A percentile compares a stretch with the other conserved stretches of the same genome.
These are phyloP conservation scores for Chaetodon trifasciatus DNA, from an alignment of 2,797 vertebrate genomes.

Conservation along the genomic window DNA sequence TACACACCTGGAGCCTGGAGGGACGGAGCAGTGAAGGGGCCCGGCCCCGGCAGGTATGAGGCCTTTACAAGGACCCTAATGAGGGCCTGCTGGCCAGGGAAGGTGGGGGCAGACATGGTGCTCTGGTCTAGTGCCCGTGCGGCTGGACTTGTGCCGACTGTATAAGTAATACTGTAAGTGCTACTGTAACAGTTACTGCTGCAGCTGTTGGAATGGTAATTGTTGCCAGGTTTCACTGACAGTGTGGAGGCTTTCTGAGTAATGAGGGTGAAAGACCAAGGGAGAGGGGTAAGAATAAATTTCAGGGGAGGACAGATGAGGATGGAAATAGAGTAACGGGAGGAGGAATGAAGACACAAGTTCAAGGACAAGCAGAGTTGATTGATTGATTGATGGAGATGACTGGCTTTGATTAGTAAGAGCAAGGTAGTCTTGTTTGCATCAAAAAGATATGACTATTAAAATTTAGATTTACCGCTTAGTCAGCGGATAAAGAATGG, in stretches of 20 bases:
- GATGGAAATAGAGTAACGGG: slow-evolving; percentile 23
- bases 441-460: slow-evolving; percentile 14
- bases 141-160: slow-evolving; percentile 70
- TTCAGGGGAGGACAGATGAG: slow-evolving; percentile 30
- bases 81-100: slow-evolving; percentile 80
- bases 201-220: slow-evolving; percentile 77
- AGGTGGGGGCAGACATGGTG: slow-evolving; percentile 65
- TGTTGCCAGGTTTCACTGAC: slow-evolving; percentile 74
- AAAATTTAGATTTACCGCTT: slow-evolving; percentile 9
- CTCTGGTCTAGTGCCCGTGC: slow-evolving; percentile 72
- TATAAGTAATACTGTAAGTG: slow-evolving; percentile 73
- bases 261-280: slow-evolving; percentile 55
- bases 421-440: slow-evolving; percentile 5
- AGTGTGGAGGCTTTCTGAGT: slow-evolving; percentile 46
- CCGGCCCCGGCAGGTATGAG: slow-evolving; percentile 79
- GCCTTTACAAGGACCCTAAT: slow-evolving; percentile 85
- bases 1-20: slow-evolving; percentile 83
- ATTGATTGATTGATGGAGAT: slow-evolving; percentile 25
- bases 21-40: slow-evolving; percentile 69
- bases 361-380: neutral
- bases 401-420: slow-evolving; percentile 18
- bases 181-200: slow-evolving; percentile 78
- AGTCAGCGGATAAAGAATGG: slow-evolving; percentile 27
- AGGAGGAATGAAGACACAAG: slow-evolving; percentile 4
- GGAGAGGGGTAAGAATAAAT: slow-evolving; percentile 42